These are phyloP conservation scores for Malurus splendens DNA, from an alignment of 2,797 vertebrate species.

Conservation along the genomic window DNA sequence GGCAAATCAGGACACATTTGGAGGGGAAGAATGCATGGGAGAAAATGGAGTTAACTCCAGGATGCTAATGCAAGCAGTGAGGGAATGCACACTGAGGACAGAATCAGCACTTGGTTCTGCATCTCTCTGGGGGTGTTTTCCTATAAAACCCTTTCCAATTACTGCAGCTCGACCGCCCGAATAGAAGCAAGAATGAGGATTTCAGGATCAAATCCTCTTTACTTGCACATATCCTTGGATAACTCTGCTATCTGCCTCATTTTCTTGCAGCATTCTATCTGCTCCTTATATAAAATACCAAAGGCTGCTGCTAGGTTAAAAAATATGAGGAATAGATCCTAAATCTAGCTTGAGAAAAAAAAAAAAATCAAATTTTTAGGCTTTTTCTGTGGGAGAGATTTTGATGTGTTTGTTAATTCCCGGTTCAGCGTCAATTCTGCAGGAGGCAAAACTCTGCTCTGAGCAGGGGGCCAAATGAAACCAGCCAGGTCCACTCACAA, in stretches of 20 bases:
- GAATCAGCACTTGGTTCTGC: background rate
- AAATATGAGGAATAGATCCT: background rate
- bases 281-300: background rate
- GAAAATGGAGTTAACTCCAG: background rate
- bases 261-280: background rate
- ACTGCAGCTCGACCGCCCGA: background rate
- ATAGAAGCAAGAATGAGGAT: background rate
- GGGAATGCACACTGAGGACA: background rate
- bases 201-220: background rate
- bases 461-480: rapidly evolving
- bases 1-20: slow-evolving; percentile 2
- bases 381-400: background rate
- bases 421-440: background rate
- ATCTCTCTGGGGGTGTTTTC: background rate
- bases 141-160: background rate
- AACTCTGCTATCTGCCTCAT: background rate
- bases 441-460: background rate
- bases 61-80: background rate
- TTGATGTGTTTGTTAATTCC: background rate
- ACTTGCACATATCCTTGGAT: background rate
- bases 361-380: background rate
- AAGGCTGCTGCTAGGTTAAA: background rate
- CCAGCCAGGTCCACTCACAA: background rate
- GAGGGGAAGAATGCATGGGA: background rate
- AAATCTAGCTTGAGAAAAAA: background rate